Evolutionary conservation across 92 coral and sea anemone genomes (phyloP).

Genomic region (Porites rus): DNA sequence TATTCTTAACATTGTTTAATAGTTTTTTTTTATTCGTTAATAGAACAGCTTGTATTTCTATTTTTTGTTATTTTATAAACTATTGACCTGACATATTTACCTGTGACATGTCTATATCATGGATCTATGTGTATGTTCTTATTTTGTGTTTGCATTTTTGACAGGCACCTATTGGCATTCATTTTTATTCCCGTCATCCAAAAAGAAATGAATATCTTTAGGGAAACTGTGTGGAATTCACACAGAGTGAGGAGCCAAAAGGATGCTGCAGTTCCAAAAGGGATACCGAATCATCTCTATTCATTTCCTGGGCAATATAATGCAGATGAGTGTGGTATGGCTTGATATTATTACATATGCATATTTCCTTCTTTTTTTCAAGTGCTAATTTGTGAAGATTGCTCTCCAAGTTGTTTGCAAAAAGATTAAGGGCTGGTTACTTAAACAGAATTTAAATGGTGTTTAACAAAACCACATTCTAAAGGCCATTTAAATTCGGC

Average conservation of each 20-base stretch:
- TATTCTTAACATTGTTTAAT: no score
- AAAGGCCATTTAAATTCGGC: conserved; percentile 9
- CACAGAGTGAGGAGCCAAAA: conserved; percentile 67
- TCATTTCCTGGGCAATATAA: conserved; percentile 36
- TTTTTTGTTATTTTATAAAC: conserved; percentile 3
- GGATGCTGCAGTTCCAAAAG: conserved; percentile 70
- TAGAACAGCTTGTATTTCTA: not conserved
- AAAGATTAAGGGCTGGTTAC: no score
- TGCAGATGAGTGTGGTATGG: conserved; percentile 61
- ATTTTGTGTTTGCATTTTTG: conserved; percentile 10
- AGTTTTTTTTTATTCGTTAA: not conserved
- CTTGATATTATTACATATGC: no score
- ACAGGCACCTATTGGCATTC: conserved; percentile 59
- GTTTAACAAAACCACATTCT: not conserved
- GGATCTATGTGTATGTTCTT: not conserved
- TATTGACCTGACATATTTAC: not conserved
- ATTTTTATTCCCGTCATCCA: conserved; percentile 59
- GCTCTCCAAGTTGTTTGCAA: not conserved
- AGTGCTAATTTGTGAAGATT: not conserved
- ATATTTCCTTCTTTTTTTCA: not conserved
- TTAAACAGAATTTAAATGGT: no score
- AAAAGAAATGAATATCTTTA: conserved; percentile 63
- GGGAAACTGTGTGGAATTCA: conserved; percentile 70
- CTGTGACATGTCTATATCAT: not conserved
- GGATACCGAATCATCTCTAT: conserved; percentile 53